These are phyloP conservation scores for Varanus komodoensis DNA, from an alignment of 2,113 vertebrate species.

Conservation along the genomic window DNA sequence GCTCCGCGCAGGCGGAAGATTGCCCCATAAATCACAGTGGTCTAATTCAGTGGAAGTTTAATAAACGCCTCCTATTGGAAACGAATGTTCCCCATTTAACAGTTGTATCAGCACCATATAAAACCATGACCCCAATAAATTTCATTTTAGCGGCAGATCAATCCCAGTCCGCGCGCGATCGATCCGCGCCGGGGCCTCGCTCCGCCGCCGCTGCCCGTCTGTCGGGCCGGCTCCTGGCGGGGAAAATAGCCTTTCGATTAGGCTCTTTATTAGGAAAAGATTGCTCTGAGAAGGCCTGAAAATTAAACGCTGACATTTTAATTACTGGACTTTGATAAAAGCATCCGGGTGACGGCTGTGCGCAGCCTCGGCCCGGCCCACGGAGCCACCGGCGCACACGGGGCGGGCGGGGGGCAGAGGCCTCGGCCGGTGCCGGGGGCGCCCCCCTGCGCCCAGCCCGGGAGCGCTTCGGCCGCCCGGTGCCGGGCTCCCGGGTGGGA, in stretches of 20 bases:
- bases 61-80: conserved; percentile 88
- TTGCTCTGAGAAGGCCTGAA: conserved; percentile 86
- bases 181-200: conserved; percentile 80
- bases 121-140: conserved; percentile 95
- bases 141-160: conserved; percentile 92
- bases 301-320: conserved; percentile 97
- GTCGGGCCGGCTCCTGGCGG: not conserved
- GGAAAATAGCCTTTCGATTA: conserved; percentile 88
- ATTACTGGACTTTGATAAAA: conserved; percentile 95
- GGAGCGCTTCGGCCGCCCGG: too few relatives aligned
- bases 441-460: not conserved
- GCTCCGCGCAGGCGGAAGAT: conserved; percentile 70
- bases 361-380: conserved; percentile 72
- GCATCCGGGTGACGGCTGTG: conserved; percentile 78
- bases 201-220: not conserved
- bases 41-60: conserved; percentile 88
- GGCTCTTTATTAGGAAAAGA: conserved; percentile 88
- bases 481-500: too few relatives aligned
- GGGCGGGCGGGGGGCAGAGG: conserved; percentile 59
- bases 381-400: conserved; percentile 75
- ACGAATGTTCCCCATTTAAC: conserved; percentile 94
- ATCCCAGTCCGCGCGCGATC: conserved; percentile 86
- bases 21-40: conserved; percentile 85
- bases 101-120: conserved; percentile 91
- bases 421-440: not conserved